Evolutionary conservation across 2,888 invertebrate species (phyloP), one percentile per base, ranked within the genome.

Genomic region (Crepidodera aurea): DNA sequence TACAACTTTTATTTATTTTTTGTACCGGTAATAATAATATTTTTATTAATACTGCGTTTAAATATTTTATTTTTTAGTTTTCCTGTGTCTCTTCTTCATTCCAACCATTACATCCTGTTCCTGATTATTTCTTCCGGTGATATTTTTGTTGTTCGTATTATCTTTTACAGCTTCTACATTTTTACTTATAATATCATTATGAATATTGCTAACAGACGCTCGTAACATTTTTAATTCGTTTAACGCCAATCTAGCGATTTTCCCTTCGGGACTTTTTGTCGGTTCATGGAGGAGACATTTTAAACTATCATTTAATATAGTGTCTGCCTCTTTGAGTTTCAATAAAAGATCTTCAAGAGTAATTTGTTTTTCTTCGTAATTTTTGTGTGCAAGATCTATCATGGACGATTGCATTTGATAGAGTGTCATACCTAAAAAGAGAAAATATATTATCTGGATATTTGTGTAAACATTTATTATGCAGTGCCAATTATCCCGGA

Each of bases 341-440:
- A 81, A 83, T 75, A 86, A 79, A 67, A 90, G 85, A 27, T 82
- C 82, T 1, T 83, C 77, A 15, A 83, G 82, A 0, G 83, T 79
- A 37, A 90, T 86, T 75, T 88, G 87, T 2, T 85, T 84, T 0
- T 83, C 82, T 15, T 85, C 84, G 72, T 86, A 88, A 57, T 86
- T 82, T 65, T 87, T 85, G 69, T 90, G 87, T 0, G 88, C 85
- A 27, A 92, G 75, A 69, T 88, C 85, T 1, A 88, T 84, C 67
- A 85, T 82, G 0, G 91, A 87, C 12, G 85, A 85, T 73, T 91
- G 90, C 69, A 92, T 81, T 77, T 93, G 93, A 72, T 92, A 93
- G 34, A 92, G 73, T 7, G 90, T 86, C 53, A 93, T 88, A 0
- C 90, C 92, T 86, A 77, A 60, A 84, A 75, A 64, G n/a, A n/a